Evolutionary conservation across 1,140 invertebrate species (phyloP), one percentile per base, ranked within the genome.

Genomic region (Linepithema humile): DNA sequence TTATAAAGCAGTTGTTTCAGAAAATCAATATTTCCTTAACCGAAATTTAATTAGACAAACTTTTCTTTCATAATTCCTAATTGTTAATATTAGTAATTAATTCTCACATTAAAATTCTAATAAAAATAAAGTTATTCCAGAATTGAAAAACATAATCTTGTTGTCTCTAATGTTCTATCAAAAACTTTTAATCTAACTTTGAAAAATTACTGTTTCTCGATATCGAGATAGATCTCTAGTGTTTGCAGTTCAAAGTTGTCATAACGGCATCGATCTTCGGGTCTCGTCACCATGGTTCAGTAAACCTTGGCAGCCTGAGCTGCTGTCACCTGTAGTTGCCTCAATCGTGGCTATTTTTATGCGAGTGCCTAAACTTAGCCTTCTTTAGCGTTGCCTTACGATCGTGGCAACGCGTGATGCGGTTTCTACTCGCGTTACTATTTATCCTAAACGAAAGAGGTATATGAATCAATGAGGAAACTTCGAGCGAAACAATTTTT

Each of bases 271-370:
- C 48, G 50, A 80, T 80, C 40, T 20, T 48, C 23, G 62, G 23
- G 17, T 32, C 64, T 69, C n/a, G 75, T 80, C 65, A 70, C n/a
- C n/a, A 12, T 70, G 75, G 75, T 80, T 80, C 75, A 80, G 64
- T 80, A 80, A 80, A 80, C 75, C 50, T 80, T 80, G 75, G 75
- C 75, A 80, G 64, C 10, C 20, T 65, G 59, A 77, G 20, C 23
- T 7, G 62, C 35, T 80, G 75, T 80, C 75, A 80, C 38, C 64
- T 57, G 45, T 80, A 70, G 64, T 69, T 70, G 48, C 75, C 35
- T 55, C 64, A 70, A 40, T n/a, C 35, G 15, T 17, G 23, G 35
- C 48, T 80, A 80, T 80, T 80, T 80, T 80, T 70, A 7, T 38
- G 26, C 64, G 26, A 15, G 35, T 43, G 20, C n/a, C 64, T 80